A percentile compares a stretch with the other conserved stretches of the same genome.
Conservation (phyloP, 1,140 invertebrate species). For the Mycetomoellerius zeteki region DNA sequence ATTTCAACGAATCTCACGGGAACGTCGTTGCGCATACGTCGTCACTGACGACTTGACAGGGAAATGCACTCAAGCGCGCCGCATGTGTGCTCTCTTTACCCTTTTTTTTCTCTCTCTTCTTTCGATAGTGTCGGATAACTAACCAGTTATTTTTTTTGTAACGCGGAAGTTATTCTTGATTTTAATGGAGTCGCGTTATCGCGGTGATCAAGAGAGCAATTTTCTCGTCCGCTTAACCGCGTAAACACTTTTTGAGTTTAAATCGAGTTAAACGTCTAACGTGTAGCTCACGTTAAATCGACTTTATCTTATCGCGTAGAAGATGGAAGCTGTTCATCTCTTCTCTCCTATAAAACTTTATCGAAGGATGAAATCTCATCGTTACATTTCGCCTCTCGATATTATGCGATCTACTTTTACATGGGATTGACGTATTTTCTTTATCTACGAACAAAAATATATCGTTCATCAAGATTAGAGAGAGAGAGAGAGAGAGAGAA, state of each 20-base stretch:
- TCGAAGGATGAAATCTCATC: constrained; percentile 10
- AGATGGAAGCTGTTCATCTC: not conserved
- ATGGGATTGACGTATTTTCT: not conserved
- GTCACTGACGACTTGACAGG: constrained; percentile 63
- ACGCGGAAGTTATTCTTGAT: constrained; percentile 23
- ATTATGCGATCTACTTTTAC: not conserved
- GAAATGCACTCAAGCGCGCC: constrained; percentile 66
- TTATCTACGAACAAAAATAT: not conserved
- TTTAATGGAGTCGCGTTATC: constrained; percentile 46
- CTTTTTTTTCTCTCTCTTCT: not conserved
- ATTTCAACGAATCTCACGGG: constrained; percentile 68
- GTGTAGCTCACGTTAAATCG: constrained; percentile 38
- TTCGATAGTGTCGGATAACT: not conserved
- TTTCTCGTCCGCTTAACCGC: constrained; percentile 41
- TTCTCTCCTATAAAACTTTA: not conserved
- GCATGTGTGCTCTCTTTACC: not conserved
- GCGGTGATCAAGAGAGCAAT: constrained; percentile 29
- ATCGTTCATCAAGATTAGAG: not conserved
- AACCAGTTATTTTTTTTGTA: constrained; percentile 41
- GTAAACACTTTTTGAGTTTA: constrained; percentile 56
- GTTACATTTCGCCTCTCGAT: not conserved
- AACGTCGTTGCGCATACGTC: constrained; percentile 26
- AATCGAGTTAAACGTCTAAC: constrained; percentile 38
- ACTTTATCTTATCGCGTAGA: constrained; percentile 33
- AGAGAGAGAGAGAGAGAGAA: not conserved